Evolutionary conservation across 2,888 invertebrate genomes (phyloP), one percentile per base, ranked within the genome.

Genomic region (Biston stratarius): DNA sequence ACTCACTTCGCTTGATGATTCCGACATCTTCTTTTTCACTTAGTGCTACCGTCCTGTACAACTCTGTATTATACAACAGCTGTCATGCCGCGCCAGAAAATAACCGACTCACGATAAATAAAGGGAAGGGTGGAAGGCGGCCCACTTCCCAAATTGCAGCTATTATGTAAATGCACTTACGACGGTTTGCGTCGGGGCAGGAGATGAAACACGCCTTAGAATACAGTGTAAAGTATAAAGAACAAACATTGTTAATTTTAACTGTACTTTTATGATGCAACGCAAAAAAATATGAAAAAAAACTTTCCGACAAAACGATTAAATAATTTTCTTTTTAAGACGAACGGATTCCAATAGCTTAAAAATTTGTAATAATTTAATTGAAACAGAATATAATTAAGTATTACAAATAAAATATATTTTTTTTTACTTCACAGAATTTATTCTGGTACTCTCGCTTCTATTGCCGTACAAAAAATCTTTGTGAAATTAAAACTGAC

Each of bases 131-230:
- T 9, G 53, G 38, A 38, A 38, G 38, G 57, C 58, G 68, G 60
- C 74, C 69, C 59, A 66, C 68, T 71, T 71, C 63, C 74, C 67
- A 72, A 74, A 76, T 76, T 76, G 73, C 74, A 72, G 71, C 73
- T 71, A 76, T 76, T 76, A 76, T 76, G 76, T 73, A 76, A 76
- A 76, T 76, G 73, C 73, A 72, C 72, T 72, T 69, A 69, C 62
- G 67, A 60, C 51, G 62, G 65, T 12, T 38, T 44, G 51, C 44
- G 55, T 42, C 36, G 15, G 44, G 38, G 52, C 48, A 60, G 45
- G 61, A 65, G 65, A 65, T 65, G 71, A 73, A 45, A 57, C 57
- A 24, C 14, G 45, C 55, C 15, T 38, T n/a, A 33, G 15, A 53
- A 11, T 53, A 53, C 52, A 38, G 14, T 7, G 34, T n/a, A 51